Percentiles rank a stretch among this genome's conserved stretches.
Conservation (phyloP, 2,888 invertebrate species). For the Laspeyria flexula region DNA sequence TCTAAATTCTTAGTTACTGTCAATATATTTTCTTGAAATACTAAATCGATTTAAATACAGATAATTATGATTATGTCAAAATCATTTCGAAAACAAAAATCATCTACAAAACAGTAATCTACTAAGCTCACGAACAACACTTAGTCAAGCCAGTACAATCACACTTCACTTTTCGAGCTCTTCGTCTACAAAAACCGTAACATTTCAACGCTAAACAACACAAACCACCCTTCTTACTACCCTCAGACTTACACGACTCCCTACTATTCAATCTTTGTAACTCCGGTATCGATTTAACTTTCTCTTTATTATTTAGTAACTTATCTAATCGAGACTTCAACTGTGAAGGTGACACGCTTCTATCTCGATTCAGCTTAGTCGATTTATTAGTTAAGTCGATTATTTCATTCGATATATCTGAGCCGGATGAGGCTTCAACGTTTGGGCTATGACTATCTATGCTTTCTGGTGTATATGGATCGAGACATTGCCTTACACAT, state of each 20-base stretch:
- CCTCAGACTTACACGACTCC: conserved; percentile 73
- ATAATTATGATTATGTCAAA: background rate
- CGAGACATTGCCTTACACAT: conserved; percentile 75
- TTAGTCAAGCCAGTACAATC: conserved; percentile 65
- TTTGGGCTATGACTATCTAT: conserved; percentile 91
- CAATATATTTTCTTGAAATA: background rate
- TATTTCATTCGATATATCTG: conserved; percentile 60
- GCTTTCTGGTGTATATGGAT: conserved; percentile 94
- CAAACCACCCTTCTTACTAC: conserved; percentile 63
- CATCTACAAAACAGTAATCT: conserved; percentile 20
- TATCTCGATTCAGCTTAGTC: conserved; percentile 61
- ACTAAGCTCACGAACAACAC: conserved; percentile 58
- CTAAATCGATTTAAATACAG: too few relatives aligned
- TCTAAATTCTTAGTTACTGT: background rate
- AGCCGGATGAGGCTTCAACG: conserved; percentile 69
- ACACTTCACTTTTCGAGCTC: conserved; percentile 67
- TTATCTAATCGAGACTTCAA: conserved; percentile 87
- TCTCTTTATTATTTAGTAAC: conserved; percentile 51
- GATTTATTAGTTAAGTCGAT: conserved; percentile 54
- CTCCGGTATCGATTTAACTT: conserved; percentile 58
- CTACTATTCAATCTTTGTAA: conserved; percentile 70
- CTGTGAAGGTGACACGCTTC: conserved; percentile 87
- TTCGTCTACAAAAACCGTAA: conserved; percentile 74
- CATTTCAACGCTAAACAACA: conserved; percentile 78
- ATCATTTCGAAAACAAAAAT: conserved; percentile 20